Percentiles rank a stretch among this genome's conserved stretches.
These are phyloP conservation scores for Drosophila ananassae DNA, from an alignment of 1,140 invertebrate genomes.

Conservation along the genomic window DNA sequence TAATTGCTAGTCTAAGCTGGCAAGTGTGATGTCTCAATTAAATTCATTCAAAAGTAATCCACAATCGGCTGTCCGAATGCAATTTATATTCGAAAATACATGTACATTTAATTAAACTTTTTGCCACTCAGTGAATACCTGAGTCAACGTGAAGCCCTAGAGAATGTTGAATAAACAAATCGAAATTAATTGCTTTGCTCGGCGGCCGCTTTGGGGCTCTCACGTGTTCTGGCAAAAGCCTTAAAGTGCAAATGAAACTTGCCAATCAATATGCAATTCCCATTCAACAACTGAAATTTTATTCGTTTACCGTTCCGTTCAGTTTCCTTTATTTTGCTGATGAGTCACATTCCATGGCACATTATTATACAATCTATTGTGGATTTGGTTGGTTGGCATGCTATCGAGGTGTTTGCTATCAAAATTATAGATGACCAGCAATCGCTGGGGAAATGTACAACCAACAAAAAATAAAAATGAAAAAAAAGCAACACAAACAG, in stretches of 20 bases:
- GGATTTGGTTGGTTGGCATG: background rate
- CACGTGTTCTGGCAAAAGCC: slow-evolving; percentile 14
- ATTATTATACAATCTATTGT: slow-evolving; percentile 55
- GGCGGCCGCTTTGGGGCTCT: background rate
- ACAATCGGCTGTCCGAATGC: too few relatives aligned
- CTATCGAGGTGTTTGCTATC: slow-evolving; percentile 31
- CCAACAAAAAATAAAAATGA: slow-evolving; percentile 6
- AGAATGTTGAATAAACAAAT: background rate
- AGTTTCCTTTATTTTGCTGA: slow-evolving; percentile 21
- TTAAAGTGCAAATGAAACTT: slow-evolving; percentile 1
- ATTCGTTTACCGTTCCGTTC: slow-evolving; percentile 19
- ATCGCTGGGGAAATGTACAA: slow-evolving; percentile 24
- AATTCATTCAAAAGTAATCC: background rate
- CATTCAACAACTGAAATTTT: slow-evolving; percentile 45
- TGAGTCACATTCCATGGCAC: slow-evolving; percentile 41
- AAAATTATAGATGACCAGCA: slow-evolving; percentile 49
- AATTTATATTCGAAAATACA: background rate
- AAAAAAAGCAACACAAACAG: slow-evolving; percentile 7
- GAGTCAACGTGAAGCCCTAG: background rate
- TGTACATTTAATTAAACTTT: background rate
- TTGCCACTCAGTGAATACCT: background rate
- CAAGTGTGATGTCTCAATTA: slow-evolving; percentile 8
- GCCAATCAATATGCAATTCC: slow-evolving; percentile 42
- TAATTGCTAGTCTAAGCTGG: slow-evolving; percentile 23
- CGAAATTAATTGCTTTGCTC: slow-evolving; percentile 2